These are phyloP conservation scores for Epinephelus fuscoguttatus DNA, from an alignment of 2,113 vertebrate genomes.

Conservation along the genomic window DNA sequence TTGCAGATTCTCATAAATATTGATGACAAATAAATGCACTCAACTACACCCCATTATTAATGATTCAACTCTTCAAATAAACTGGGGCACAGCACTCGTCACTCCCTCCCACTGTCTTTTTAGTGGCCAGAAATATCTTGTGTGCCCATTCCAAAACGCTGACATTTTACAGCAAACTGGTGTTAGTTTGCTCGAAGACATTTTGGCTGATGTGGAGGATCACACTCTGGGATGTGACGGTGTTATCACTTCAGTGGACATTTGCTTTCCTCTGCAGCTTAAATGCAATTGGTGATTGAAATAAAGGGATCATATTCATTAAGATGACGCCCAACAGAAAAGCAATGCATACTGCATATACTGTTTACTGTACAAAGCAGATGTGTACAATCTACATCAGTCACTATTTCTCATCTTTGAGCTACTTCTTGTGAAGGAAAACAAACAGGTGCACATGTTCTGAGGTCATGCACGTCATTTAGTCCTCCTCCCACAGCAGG, in stretches of 20 bases:
- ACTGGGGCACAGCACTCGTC: neutral
- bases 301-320: neutral
- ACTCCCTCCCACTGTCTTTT: neutral
- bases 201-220: neutral
- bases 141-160: neutral
- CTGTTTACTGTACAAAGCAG: no score
- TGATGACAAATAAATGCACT: neutral
- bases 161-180: neutral
- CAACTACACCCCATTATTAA: neutral
- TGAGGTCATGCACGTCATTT: constrained; percentile 18
- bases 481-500: constrained; percentile 40
- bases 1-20: neutral
- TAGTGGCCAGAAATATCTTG: neutral
- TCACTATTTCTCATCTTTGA: neutral
- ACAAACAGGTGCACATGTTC: neutral
- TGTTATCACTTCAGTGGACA: neutral
- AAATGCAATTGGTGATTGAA: neutral
- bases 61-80: neutral
- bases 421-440: neutral
- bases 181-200: neutral
- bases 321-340: neutral
- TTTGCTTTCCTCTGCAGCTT: neutral
- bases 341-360: neutral
- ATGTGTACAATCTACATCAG: neutral
- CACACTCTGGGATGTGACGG: neutral